Evolutionary conservation across 2,113 vertebrate species (phyloP), one percentile per base, ranked within the genome.

Genomic region (Pipra filicauda): DNA sequence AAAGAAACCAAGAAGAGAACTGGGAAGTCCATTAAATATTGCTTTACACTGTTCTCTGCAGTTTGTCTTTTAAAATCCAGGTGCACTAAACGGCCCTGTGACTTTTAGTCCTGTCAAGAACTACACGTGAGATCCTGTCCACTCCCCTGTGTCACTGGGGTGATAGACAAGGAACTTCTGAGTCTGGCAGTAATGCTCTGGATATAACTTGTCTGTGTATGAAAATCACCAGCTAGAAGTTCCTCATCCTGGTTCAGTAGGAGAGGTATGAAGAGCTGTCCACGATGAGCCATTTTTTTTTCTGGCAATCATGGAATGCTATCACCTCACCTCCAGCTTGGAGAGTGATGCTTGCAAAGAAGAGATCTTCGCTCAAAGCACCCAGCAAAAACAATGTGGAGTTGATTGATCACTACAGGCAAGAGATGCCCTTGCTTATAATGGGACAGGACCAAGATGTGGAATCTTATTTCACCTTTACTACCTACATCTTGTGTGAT

Each of bases 51-150:
- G 19, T 43, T 75, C 30, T 69, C 61, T 55, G 46, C 46, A 39
- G 12, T 48, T 86, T 35, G 8, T 48, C 33, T 72, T 74, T 57
- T 87, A 79, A 89, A 91, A 92, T 85, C 39, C 35, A 44, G 20
- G 26, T 37, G 19, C 31, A 6, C 28, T 71, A 39, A 74, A 35
- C 35, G 62, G 24, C 19, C 14, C 21, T 24, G 31, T 62, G 67
- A 44, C 31, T 71, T 81, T 33, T 71, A 44, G 20, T 61, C 31
- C 41, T 27, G 31, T 18, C 2, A 0, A 90, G 41, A 66, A 0
- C 83, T 39, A 27, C 4, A 0, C 0, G 0, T 41, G 44, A 65
- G 70, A 44, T 71, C 24, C 51, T 74, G 35, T n/a, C 57, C 24
- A 12, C 15, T 62, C 7, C 11, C 4, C 28, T 12, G 0, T 65